phyloP scores from a whole-genome alignment of 1,140 invertebrate genomes.

The Archivesica marissinica region DNA sequence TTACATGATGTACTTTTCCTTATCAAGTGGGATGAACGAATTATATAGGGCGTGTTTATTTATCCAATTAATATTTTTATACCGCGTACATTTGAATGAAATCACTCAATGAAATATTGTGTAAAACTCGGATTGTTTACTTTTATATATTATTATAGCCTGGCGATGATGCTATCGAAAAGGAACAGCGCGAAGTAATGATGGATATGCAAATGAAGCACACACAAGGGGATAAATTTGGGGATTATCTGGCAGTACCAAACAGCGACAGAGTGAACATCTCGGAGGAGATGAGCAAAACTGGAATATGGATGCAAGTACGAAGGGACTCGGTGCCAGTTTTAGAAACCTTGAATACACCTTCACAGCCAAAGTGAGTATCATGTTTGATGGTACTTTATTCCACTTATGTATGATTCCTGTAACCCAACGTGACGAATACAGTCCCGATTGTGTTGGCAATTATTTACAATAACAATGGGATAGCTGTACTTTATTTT shows the following conservation, averaged over 20 bases:
- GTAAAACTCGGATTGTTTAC: not conserved
- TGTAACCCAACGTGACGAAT: no score
- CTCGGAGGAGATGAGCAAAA: slow-evolving; percentile 78
- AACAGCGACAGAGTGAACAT: slow-evolving; percentile 77
- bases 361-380: slow-evolving; percentile 48
- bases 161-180: slow-evolving; percentile 48
- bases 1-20: no score
- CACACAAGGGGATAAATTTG: slow-evolving; percentile 61
- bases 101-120: not conserved
- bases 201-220: slow-evolving; percentile 69
- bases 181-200: slow-evolving; percentile 60
- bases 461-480: no score
- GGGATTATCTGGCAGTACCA: slow-evolving; percentile 55
- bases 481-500: no score
- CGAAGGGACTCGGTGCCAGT: slow-evolving; percentile 63
- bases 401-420: no score
- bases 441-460: no score
- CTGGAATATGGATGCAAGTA: slow-evolving; percentile 79
- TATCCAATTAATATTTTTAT: no score
- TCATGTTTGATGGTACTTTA: not conserved
- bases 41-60: no score
- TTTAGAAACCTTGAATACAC: slow-evolving; percentile 35
- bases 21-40: no score
- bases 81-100: not conserved
- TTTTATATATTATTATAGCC: not conserved